Base-by-base conservation (phyloP, 1,140 invertebrate species). In the Atta colombica region DNA sequence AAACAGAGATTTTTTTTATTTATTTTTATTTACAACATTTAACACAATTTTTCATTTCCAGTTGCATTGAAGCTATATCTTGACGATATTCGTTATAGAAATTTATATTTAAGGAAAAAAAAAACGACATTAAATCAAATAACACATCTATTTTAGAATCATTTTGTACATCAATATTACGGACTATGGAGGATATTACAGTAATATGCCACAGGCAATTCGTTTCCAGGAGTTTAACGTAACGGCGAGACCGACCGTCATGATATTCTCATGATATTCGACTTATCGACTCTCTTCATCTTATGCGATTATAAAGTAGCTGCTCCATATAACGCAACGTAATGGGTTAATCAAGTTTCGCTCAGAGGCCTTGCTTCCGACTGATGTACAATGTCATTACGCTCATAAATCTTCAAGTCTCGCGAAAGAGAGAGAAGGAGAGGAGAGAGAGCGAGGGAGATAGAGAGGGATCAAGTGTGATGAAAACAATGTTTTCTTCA, bases 331-430 rank as follows among this genome's bases (percentile, higher is more conserved):
- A 84, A 74, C 80, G 80, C 45, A 74, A 51, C 25, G 28, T 84
- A 84, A 84, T 84, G 69, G 80, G 80, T 84, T 84, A 84, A 84
- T 84, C 69, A 84, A 84, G 80, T 75, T 74, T 75, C 69, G 80
- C 80, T 82, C 68, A 82, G 80, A 82, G 80, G 80, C 68, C 68
- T 74, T 49, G 80, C 80, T 84, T 84, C 80, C 80, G 58, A 84
- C 69, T 72, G 77, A 81, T 74, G 80, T 75, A 84, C 80, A 69
- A 84, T 84, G 80, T 84, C 80, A 84, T 84, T 84, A 84, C 55
- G 80, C 12, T 75, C 80, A 84, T 84, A 75, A 75, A 84, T 84
- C 80, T 61, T 75, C 25, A 4, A 75, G 55, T 45, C 80, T 25
- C 55, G 55, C 69, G 68, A 74, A 45, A 58, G 53, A 7, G 12